A percentile compares a stretch with the other conserved stretches of the same genome.
Evolutionary conservation across 2,888 invertebrate genomes (phyloP).

Genomic region (Diachrysia chrysitis): DNA sequence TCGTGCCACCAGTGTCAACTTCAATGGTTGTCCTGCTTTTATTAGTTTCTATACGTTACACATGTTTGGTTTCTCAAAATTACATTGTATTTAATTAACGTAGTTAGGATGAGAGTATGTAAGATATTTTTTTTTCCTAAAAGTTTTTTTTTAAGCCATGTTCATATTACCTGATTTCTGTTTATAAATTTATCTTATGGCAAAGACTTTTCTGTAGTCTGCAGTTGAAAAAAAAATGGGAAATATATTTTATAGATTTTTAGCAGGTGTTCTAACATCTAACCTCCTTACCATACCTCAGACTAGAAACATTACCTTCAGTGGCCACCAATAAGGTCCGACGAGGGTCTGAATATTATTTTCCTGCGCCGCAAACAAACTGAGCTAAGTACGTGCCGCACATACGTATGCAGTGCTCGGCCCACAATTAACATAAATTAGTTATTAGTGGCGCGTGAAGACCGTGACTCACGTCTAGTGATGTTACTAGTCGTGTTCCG

Average conservation of each 20-base stretch:
- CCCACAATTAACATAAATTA: slow-evolving; percentile 85
- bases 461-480: slow-evolving; percentile 79
- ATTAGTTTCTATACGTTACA: slow-evolving; percentile 47
- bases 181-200: no score
- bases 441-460: slow-evolving; percentile 85
- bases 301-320: slow-evolving; percentile 41
- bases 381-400: slow-evolving; percentile 78
- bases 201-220: no score
- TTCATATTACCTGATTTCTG: no score
- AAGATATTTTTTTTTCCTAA: no score
- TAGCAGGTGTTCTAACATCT: background rate
- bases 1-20: slow-evolving; percentile 51
- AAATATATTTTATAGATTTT: accelerated
- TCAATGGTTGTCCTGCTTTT: slow-evolving; percentile 52
- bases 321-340: slow-evolving; percentile 53
- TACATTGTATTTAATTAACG: background rate
- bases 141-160: background rate
- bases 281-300: slow-evolving; percentile 36
- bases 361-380: slow-evolving; percentile 68
- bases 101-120: background rate
- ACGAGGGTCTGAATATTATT: slow-evolving; percentile 59
- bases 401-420: slow-evolving; percentile 77
- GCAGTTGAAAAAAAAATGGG: no score
- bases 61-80: slow-evolving; percentile 48
- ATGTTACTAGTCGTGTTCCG: slow-evolving; percentile 22